These are phyloP conservation scores for Drosophila flavopinicola DNA, from an alignment of 2,888 invertebrate genomes.

Conservation along the genomic window DNA sequence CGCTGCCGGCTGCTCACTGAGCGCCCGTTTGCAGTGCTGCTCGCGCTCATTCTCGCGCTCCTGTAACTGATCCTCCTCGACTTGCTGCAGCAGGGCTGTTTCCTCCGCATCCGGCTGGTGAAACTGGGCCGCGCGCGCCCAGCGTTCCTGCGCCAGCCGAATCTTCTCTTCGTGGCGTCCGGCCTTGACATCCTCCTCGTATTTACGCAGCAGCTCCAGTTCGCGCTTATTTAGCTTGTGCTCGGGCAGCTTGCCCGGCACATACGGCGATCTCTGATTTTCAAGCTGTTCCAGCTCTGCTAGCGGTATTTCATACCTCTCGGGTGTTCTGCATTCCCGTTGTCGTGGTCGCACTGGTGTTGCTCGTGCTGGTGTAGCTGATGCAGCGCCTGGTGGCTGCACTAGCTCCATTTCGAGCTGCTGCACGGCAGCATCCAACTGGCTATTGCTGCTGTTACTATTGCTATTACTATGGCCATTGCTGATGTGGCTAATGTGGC, in stretches of 20 bases:
- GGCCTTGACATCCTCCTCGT: background rate
- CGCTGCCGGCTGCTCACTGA: slow-evolving; percentile 2
- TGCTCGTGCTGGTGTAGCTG: background rate
- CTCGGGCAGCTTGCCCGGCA: no score
- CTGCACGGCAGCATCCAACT: background rate
- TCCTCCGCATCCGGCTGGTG: slow-evolving; percentile 6
- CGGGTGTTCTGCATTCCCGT: no score
- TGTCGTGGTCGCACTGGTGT: background rate
- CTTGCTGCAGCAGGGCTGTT: background rate
- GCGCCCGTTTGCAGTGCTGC: background rate
- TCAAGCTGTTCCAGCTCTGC: no score
- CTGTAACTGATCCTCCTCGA: slow-evolving; percentile 2
- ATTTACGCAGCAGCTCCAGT: background rate
- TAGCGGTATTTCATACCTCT: no score
- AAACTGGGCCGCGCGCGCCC: background rate
- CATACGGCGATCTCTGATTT: no score
- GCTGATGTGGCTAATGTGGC: background rate
- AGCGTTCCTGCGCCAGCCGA: background rate
- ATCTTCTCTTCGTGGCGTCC: background rate
- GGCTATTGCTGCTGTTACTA: background rate
- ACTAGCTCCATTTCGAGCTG: background rate
- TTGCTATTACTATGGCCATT: background rate
- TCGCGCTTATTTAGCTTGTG: background rate
- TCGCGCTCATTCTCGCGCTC: background rate
- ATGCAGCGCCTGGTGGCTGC: background rate